Evolutionary conservation across 2,797 vertebrate genomes (phyloP).

Genomic region (Takifugu rubripes): DNA sequence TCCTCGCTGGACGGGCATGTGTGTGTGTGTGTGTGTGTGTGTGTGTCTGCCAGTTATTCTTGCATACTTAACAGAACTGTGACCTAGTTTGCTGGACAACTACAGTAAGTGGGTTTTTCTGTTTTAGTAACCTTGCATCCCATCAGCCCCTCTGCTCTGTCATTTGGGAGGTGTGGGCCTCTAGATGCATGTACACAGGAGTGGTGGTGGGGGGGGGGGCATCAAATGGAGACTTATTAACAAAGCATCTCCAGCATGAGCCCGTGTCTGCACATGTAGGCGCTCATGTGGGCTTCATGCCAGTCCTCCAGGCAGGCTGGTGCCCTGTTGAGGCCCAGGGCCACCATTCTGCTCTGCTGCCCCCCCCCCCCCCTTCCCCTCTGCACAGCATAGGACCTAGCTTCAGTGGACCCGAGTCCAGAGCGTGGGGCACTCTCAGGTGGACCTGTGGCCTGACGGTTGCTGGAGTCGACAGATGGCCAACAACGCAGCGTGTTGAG

Average conservation of each 20-base stretch:
- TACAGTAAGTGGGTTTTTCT: conserved; percentile 76
- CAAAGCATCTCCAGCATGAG: conserved; percentile 41
- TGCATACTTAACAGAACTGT: conserved; percentile 77
- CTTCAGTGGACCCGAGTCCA: conserved; percentile 6
- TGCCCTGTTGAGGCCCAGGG: conserved; percentile 60
- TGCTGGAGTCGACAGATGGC: conserved; percentile 24
- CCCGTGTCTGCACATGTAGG: conserved; percentile 20
- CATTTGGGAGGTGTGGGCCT: conserved; percentile 45
- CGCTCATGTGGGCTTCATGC: conserved; percentile 45
- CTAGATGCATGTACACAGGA: conserved; percentile 26
- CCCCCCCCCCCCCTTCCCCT: conserved; percentile 16
- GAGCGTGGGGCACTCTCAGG: conserved; percentile 6
- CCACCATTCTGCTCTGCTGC: conserved; percentile 60
- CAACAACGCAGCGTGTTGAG: conserved; percentile 24
- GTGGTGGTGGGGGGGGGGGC: conserved; percentile 17
- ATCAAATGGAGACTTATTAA: conserved; percentile 46
- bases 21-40: conserved; percentile 39
- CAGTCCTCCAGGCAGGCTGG: conserved; percentile 55
- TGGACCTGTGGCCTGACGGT: conserved; percentile 20
- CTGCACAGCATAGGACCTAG: conserved; percentile 20
- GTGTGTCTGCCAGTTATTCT: conserved; percentile 67
- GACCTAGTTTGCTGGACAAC: conserved; percentile 77
- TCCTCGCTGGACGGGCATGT: conserved; percentile 34
- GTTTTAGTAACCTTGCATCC: conserved; percentile 61
- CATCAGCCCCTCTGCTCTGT: conserved; percentile 34